phyloP scores from a whole-genome alignment of 2,797 vertebrate genomes.

The Champsocephalus esox region DNA sequence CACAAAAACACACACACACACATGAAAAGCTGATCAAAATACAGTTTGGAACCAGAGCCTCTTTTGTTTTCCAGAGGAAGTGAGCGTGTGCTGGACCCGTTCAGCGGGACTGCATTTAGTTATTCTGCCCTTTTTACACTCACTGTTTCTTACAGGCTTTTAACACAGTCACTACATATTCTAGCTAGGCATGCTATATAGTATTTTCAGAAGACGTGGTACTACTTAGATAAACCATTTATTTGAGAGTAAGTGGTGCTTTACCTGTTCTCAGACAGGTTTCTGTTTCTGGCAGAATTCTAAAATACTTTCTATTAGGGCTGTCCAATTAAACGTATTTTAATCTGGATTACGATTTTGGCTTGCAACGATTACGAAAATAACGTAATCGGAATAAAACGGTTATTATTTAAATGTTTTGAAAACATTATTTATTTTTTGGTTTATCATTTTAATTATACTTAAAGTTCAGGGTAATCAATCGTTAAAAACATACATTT shows the following conservation, averaged over 20 bases:
- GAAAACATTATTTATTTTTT: no score
- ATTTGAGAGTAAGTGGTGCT: neutral
- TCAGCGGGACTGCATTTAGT: constrained; percentile 15
- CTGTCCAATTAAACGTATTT: no score
- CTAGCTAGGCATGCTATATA: neutral
- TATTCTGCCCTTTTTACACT: neutral
- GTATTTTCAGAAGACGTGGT: neutral
- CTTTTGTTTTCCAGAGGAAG: constrained; percentile 37
- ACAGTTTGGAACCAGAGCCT: constrained; percentile 10
- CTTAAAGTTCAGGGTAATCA: no score
- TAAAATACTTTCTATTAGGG: no score
- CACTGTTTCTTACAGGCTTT: constrained; percentile 1
- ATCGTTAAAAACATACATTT: no score
- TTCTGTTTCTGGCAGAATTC: no score
- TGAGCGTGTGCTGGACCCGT: constrained; percentile 15
- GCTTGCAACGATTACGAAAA: no score
- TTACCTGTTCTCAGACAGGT: no score
- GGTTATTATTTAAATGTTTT: no score
- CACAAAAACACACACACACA: constrained; percentile 6
- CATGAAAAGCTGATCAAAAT: constrained; percentile 11
- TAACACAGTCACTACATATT: neutral
- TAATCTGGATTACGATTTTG: no score
- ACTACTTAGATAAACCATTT: neutral
- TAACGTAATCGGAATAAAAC: no score
- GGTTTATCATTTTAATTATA: no score